These are phyloP conservation scores for Crotalus tigris DNA, from an alignment of 2,113 vertebrate genomes.

Conservation along the genomic window DNA sequence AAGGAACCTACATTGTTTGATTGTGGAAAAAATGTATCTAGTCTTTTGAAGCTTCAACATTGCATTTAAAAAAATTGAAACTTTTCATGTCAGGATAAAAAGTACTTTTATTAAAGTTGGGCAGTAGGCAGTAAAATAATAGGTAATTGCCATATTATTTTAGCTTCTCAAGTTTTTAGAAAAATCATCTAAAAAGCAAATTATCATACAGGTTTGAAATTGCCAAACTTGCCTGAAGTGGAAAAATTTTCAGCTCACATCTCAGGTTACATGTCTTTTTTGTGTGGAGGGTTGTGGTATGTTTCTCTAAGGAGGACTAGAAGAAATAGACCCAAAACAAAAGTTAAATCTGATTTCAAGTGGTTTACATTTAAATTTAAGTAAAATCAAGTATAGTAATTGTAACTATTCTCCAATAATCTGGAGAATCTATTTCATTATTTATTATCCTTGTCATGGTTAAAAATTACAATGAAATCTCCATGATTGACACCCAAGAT, in stretches of 20 bases:
- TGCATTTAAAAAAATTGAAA: not conserved
- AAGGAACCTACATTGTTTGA: not conserved
- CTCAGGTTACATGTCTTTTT: not conserved
- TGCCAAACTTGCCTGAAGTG: not conserved
- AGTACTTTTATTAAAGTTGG: not conserved
- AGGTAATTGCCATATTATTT: not conserved
- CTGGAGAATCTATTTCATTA: not conserved
- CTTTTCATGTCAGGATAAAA: not conserved
- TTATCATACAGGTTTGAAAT: not conserved
- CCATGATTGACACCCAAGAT: not conserved
- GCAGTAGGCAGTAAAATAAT: not conserved
- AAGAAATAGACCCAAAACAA: not conserved
- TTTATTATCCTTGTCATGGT: not conserved
- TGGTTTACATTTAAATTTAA: not conserved
- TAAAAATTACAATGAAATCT: not conserved
- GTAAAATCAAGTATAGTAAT: not conserved
- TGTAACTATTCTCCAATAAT: not conserved
- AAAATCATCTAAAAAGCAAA: not conserved
- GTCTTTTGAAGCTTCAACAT: not conserved
- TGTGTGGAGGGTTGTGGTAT: not conserved
- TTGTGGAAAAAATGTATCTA: not conserved
- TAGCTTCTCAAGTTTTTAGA: not conserved
- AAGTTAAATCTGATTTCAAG: not conserved
- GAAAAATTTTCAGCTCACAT: not conserved
- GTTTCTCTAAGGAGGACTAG: not conserved